A percentile compares a stretch with the other conserved stretches of the same genome.
phyloP scores from a whole-genome alignment of 2,113 vertebrate genomes.

The Serinus canaria region DNA sequence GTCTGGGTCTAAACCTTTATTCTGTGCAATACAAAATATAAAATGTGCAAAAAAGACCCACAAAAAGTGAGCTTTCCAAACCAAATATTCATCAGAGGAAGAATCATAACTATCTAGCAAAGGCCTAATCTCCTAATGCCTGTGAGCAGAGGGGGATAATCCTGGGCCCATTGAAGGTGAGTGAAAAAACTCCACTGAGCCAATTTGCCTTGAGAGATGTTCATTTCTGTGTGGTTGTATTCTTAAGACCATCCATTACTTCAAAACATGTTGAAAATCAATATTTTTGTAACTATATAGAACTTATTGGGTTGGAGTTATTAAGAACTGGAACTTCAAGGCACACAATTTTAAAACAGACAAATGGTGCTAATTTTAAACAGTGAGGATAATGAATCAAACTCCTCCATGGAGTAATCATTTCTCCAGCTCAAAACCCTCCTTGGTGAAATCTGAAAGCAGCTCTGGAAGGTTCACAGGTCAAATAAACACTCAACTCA shows the following conservation, averaged over 20 bases:
- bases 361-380: slow-evolving; percentile 9
- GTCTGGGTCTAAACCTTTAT: background rate
- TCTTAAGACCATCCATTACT: slow-evolving; percentile 8
- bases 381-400: background rate
- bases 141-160: background rate
- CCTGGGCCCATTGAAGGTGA: background rate
- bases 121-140: background rate
- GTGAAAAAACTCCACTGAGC: background rate
- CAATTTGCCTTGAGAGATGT: background rate
- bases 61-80: background rate
- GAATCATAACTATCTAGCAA: background rate
- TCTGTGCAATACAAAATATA: background rate
- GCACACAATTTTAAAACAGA: slow-evolving; percentile 14
- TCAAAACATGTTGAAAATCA: slow-evolving; percentile 32
- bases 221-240: background rate
- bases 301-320: background rate
- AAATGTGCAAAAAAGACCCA: background rate
- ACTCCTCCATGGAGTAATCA: background rate
- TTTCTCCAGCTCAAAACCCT: background rate
- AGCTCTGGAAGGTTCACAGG: background rate
- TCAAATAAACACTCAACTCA: background rate
- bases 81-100: background rate
- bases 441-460: background rate
- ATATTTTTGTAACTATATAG: slow-evolving; percentile 16
- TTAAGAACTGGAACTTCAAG: slow-evolving; percentile 16